Evolutionary conservation across 2,797 vertebrate species (phyloP).

Genomic region (Pseudochaenichthys georgianus): DNA sequence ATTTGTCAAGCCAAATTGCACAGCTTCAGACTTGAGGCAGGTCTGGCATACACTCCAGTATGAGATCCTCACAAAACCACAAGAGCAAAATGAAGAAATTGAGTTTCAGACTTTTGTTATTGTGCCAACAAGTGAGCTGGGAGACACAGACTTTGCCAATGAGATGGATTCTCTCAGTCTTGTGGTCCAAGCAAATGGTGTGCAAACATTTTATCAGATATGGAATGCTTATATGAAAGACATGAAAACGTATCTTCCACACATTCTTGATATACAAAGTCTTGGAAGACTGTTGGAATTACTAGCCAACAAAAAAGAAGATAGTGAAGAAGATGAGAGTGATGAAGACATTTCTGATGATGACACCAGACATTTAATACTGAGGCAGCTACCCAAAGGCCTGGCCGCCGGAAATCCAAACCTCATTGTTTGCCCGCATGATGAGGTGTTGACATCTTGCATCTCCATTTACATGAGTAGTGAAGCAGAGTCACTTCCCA

Average conservation of each 20-base stretch:
- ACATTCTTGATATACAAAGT: conserved; percentile 86
- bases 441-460: conserved; percentile 88
- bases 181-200: conserved; percentile 57
- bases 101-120: conserved; percentile 84
- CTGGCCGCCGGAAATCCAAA: conserved; percentile 88
- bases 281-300: conserved; percentile 87
- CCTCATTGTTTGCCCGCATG: conserved; percentile 88
- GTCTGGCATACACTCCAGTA: conserved; percentile 82
- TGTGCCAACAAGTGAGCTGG: conserved; percentile 35
- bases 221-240: conserved; percentile 89
- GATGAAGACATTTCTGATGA: conserved; percentile 61
- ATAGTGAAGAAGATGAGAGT: conserved; percentile 33
- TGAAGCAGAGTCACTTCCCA: conserved; percentile 86
- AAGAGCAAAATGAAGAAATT: conserved; percentile 76
- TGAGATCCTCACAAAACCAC: conserved; percentile 75
- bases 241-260: conserved; percentile 85
- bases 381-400: conserved; percentile 85
- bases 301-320: conserved; percentile 78
- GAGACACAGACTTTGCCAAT: conserved; percentile 26
- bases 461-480: conserved; percentile 93
- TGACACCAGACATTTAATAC: conserved; percentile 32
- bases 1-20: conserved; percentile 88
- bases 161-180: conserved; percentile 44
- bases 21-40: conserved; percentile 68
- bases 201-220: conserved; percentile 79